A percentile compares a stretch with the other conserved stretches of the same genome.
Evolutionary conservation across 1,140 invertebrate genomes (phyloP).

Genomic region (Scylla paramamosain): DNA sequence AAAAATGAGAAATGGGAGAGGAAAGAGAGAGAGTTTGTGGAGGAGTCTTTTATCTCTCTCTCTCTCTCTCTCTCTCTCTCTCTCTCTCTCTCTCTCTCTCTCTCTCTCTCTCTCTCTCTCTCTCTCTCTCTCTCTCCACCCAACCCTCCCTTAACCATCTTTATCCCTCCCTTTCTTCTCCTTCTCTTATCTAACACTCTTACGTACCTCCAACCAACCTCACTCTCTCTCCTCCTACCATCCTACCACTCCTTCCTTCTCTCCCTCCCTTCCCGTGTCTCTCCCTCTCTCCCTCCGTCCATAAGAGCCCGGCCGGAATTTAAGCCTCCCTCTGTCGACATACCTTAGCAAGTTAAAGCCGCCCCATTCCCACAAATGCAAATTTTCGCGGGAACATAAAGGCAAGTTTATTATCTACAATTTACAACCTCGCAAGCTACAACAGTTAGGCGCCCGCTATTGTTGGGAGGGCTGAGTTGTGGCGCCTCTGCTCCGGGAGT

Average conservation of each 20-base stretch:
- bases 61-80: not conserved
- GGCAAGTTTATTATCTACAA: constrained; percentile 67
- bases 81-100: constrained; percentile 30
- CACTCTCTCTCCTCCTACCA: not conserved
- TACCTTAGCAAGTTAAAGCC: constrained; percentile 70
- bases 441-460: constrained; percentile 68
- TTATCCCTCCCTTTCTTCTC: not conserved
- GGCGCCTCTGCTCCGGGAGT: not conserved
- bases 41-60: too few species aligned
- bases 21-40: too few species aligned
- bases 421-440: constrained; percentile 62
- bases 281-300: not conserved
- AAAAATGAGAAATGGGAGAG: too few species aligned
- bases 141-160: not conserved
- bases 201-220: not conserved
- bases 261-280: too few species aligned
- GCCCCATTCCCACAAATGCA: constrained; percentile 70
- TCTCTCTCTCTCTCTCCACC: not conserved
- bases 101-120: not conserved
- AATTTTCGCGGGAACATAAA: constrained; percentile 72
- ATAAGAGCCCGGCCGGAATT: constrained; percentile 56
- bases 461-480: constrained; percentile 66
- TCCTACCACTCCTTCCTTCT: not conserved
- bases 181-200: not conserved
- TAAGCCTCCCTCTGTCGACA: constrained; percentile 61